Base-by-base conservation (phyloP, 2,113 vertebrate genomes). In the Nothoprocta pentlandii region DNA sequence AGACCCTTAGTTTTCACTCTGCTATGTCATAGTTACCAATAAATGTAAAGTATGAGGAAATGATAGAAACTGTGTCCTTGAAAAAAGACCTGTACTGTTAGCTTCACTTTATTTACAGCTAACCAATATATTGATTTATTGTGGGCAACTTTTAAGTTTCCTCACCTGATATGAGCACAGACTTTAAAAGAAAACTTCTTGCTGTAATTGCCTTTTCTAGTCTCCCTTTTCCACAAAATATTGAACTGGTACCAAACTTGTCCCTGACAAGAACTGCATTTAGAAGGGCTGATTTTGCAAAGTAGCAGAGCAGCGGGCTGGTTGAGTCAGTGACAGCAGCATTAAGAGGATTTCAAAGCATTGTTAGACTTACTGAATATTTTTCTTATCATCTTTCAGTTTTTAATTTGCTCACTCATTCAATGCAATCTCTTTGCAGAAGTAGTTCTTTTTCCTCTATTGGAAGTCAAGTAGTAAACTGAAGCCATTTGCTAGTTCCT, bases 371-470 rank as follows among this genome's bases (percentile, higher is more conserved):
- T 95, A 20, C 58, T 86, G 90, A 96, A 92, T 96, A 92, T 95
- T 94, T 90, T 73, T 44, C 85, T 93, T 95, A 93, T 87, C 93
- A 91, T 95, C 77, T 90, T 93, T 80, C 92, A 92, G 76, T 94
- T 96, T 95, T 94, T 95, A 93, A 95, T 96, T 97, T 95, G 59
- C 77, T 93, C 59, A 63, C 83, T 95, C 83, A 89, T 92, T 95
- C 80, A 87, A 11, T 66, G 12, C 74, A 87, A 89, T 96, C 80
- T 92, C 69, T 81, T 91, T 86, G 84, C 59, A 79, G 69, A 89
- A 92, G 73, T 69, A 4, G 3, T 84, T 85, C 89, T 91, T 19
- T n/a, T 94, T 85, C 32, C 28, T 36, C 83, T 79, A 93, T 74
- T 94, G 88, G 74, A 87, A 92, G 80, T 80, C 83, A 93, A 90